Base-by-base conservation (phyloP, 2,888 invertebrate species). In the Mesorhabditis sp. region DNA sequence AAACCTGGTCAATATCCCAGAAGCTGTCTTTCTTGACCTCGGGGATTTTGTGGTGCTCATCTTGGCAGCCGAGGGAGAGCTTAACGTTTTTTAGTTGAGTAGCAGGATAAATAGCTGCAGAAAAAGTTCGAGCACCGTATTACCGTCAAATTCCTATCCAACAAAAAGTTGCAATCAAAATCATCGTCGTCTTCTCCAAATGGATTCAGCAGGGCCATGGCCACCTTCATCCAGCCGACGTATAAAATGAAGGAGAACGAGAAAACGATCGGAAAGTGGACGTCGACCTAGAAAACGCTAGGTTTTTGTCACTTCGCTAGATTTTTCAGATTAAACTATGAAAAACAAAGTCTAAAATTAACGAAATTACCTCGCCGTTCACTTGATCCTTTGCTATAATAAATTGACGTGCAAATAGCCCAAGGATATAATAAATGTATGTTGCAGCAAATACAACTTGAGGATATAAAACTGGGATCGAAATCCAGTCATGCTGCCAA, bases 401-500 rank as follows among this genome's bases (percentile, higher is more conserved):
- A 50, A 50, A 50, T n/a, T 50, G 58, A 10, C 58, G 7, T n/a
- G 58, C 58, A n/a, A 50, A 50, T 13, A 50, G 58, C n/a, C 10
- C 58, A 10, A 50, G n/a, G 2, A 50, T 50, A n/a, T 13, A 50
- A 50, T 50, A 50, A n/a, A 50, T 50, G 58, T 50, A 50, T 2
- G 58, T 50, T 13, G 58, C 58, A 1, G 58, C 58, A 50, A 50
- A 50, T 2, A 50, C 58, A 1, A 50, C 58, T 50, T 50, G 58
- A 10, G 58, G 58, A n/a, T 50, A 50, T 1, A 50, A 2, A 50
- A 50, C 58, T 13, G 58, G 58, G 58, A 50, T 50, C 58, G 58
- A 50, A 50, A 50, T n/a, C 58, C 58, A 50, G 58, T 50, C 58
- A 50, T 50, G 58, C 58, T 50, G 58, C 58, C 58, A 50, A 50